Evolutionary conservation across 2,797 vertebrate species (phyloP).

Genomic region (Muscicapa striata): DNA sequence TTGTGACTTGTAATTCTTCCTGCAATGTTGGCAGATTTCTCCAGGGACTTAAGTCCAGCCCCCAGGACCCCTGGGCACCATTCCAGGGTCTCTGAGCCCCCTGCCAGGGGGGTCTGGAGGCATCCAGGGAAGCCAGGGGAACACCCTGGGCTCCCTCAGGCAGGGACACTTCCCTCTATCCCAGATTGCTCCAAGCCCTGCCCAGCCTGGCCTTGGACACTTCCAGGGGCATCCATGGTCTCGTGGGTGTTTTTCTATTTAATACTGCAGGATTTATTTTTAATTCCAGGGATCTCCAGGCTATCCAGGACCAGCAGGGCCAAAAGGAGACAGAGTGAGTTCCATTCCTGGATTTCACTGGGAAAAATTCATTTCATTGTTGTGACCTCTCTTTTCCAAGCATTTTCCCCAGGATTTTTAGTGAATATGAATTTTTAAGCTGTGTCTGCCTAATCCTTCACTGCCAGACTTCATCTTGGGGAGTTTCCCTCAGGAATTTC

Average conservation of each 20-base stretch:
- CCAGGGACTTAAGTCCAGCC: too few relatives aligned
- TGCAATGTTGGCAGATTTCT: too few relatives aligned
- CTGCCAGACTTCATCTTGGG: too few relatives aligned
- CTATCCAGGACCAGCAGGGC: conserved; percentile 81
- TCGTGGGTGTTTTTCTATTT: background rate
- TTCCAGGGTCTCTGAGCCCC: too few relatives aligned
- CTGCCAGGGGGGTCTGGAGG: too few relatives aligned
- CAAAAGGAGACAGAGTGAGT: conserved; percentile 90
- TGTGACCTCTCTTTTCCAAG: background rate
- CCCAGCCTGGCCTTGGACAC: background rate
- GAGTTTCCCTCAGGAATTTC: background rate
- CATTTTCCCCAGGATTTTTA: background rate
- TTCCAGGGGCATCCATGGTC: background rate
- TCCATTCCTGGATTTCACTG: background rate
- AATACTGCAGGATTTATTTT: background rate
- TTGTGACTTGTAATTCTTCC: too few relatives aligned
- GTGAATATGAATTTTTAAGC: background rate
- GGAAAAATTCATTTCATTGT: background rate
- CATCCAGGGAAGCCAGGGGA: too few relatives aligned
- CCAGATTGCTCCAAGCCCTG: background rate
- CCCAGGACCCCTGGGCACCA: too few relatives aligned
- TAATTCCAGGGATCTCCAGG: conserved; percentile 81
- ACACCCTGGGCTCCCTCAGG: background rate
- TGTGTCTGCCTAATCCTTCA: background rate
- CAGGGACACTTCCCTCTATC: background rate